Percentiles rank a stretch among this genome's conserved stretches.
Evolutionary conservation across 2,888 invertebrate genomes (phyloP).

Genomic region (Gerris lacustris): DNA sequence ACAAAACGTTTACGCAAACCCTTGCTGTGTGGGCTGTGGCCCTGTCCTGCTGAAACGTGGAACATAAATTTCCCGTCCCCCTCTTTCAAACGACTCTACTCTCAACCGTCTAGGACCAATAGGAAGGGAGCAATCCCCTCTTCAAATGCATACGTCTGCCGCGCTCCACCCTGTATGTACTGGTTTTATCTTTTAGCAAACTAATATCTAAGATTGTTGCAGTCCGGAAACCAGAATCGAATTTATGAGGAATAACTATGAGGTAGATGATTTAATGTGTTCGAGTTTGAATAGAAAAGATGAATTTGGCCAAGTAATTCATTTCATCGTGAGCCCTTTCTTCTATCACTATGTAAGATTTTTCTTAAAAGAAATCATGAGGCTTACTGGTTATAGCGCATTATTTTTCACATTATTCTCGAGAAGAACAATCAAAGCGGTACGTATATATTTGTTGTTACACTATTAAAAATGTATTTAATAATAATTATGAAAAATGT

Average conservation of each 20-base stretch:
- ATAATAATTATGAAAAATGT: too few relatives aligned
- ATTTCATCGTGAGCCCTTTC: conserved; percentile 45
- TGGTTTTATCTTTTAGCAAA: too few relatives aligned
- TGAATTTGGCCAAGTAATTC: conserved; percentile 38
- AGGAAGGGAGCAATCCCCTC: too few relatives aligned
- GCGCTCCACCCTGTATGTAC: too few relatives aligned
- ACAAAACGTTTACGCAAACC: too few relatives aligned
- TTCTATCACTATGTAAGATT: conserved; percentile 46
- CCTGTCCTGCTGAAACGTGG: too few relatives aligned
- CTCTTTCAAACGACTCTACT: too few relatives aligned
- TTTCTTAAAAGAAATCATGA: conserved; percentile 50
- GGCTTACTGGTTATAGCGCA: conserved; percentile 42
- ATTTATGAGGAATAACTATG: conserved; percentile 19
- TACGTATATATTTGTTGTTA: background rate
- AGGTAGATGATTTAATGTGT: conserved; percentile 19
- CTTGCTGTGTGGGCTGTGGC: too few relatives aligned
- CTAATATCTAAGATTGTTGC: background rate
- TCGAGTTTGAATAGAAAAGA: conserved; percentile 13
- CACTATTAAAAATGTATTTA: too few relatives aligned
- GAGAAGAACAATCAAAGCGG: conserved; percentile 14
- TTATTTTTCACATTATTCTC: conserved; percentile 46
- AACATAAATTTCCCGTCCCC: too few relatives aligned
- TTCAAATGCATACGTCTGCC: too few relatives aligned
- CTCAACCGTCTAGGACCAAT: too few relatives aligned
- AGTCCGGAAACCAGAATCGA: conserved; percentile 17